Evolutionary conservation across 2,797 vertebrate genomes (phyloP).

Genomic region (Hirundo rustica): DNA sequence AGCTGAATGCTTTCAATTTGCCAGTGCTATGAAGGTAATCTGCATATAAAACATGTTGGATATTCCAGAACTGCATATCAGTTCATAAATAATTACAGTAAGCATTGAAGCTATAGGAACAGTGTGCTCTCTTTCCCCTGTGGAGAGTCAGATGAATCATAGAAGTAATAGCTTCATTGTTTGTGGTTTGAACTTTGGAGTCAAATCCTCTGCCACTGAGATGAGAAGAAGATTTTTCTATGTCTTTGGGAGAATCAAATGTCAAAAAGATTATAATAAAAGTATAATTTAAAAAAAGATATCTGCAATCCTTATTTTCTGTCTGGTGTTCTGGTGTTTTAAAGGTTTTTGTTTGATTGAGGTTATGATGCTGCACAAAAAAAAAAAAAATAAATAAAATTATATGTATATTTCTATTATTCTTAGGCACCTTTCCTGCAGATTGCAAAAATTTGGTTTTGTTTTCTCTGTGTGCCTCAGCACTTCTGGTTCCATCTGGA

Average conservation of each 20-base stretch:
- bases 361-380: not conserved
- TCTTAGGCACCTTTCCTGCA: not conserved
- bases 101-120: not conserved
- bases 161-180: not conserved
- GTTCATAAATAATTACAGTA: not conserved
- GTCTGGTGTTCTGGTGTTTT: not conserved
- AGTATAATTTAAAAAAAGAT: not conserved
- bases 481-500: slow-evolving; percentile 59
- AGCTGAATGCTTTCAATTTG: not conserved
- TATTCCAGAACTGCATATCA: not conserved
- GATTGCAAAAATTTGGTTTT: slow-evolving; percentile 25
- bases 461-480: slow-evolving; percentile 17
- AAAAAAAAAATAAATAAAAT: too few species aligned
- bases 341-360: not conserved
- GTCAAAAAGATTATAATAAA: not conserved
- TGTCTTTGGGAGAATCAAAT: not conserved
- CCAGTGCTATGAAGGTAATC: not conserved
- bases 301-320: not conserved
- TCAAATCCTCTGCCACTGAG: not conserved
- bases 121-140: not conserved
- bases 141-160: not conserved
- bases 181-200: slow-evolving; percentile 27
- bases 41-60: not conserved
- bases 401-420: not conserved
- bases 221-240: not conserved